Evolutionary conservation across 2,797 vertebrate species (phyloP).

Genomic region (Acanthurus lineatus): DNA sequence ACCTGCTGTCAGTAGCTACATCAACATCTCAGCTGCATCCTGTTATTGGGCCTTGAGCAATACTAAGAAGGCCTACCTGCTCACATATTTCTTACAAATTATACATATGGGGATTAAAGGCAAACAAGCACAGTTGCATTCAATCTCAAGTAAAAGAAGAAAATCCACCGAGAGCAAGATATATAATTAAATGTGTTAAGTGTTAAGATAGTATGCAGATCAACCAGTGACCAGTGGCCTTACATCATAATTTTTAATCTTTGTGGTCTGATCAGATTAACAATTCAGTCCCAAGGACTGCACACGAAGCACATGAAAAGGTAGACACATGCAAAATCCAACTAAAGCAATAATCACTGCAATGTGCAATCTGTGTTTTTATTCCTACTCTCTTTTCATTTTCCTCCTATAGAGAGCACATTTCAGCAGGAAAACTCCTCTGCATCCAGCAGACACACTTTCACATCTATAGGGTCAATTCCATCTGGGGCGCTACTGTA

Average conservation of each 20-base stretch:
- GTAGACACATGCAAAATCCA: neutral
- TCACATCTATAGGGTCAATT: conserved; percentile 52
- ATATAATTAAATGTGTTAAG: neutral
- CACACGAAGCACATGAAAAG: neutral
- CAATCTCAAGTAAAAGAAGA: neutral
- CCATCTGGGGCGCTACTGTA: conserved; percentile 30
- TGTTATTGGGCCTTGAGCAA: conserved; percentile 21
- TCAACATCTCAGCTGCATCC: neutral
- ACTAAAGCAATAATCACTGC: conserved; percentile 18
- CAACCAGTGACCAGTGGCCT: neutral
- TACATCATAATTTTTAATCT: conserved; percentile 3
- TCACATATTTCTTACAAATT: neutral
- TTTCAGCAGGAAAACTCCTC: conserved; percentile 23
- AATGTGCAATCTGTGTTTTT: conserved; percentile 17
- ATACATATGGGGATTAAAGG: neutral
- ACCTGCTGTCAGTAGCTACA: neutral
- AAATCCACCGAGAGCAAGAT: neutral
- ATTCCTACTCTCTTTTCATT: conserved; percentile 14
- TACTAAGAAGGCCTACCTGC: conserved; percentile 19
- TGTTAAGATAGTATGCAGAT: neutral
- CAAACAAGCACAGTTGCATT: neutral
- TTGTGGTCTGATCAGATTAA: conserved; percentile 9
- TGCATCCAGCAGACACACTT: conserved; percentile 37
- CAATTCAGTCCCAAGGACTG: neutral
- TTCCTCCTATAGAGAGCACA: conserved; percentile 21